Evolutionary conservation across 37 sponge, comb jelly and placozoan genomes (phyloP).

Genomic region (Cliona cf. orientalis): DNA sequence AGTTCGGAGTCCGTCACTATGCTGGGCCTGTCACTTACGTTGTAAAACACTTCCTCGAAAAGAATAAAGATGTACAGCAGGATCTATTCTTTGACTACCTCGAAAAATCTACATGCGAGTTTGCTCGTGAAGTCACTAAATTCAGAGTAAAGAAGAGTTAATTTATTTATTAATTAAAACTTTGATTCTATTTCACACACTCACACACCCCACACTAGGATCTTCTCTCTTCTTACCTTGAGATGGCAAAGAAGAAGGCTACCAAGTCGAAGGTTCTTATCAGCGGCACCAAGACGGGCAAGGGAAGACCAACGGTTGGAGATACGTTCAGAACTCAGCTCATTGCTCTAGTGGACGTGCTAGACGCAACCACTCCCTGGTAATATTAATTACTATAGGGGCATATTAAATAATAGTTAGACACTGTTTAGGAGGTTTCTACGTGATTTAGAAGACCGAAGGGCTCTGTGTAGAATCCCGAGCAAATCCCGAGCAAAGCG

Average conservation of each 20-base stretch:
- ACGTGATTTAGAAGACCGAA: no score
- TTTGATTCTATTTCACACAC: not conserved
- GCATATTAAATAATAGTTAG: no score
- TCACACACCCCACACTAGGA: slow-evolving; percentile 40
- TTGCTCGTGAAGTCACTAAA: slow-evolving; percentile 71
- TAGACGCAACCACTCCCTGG: slow-evolving; percentile 93
- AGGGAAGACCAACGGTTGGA: slow-evolving; percentile 90
- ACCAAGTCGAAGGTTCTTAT: slow-evolving; percentile 64
- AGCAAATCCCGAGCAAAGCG: no score
- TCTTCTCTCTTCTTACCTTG: slow-evolving; percentile 75
- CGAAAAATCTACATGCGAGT: slow-evolving; percentile 65
- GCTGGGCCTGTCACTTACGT: slow-evolving; percentile 90
- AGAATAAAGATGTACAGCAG: slow-evolving; percentile 97
- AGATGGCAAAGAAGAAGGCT: slow-evolving; percentile 60
- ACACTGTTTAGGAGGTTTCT: no score
- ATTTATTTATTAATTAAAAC: no score
- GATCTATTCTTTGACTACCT: slow-evolving; percentile 90
- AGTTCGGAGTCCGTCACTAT: slow-evolving; percentile 91
- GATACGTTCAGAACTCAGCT: slow-evolving; percentile 95
- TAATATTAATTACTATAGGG: not conserved
- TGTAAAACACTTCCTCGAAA: slow-evolving; percentile 82
- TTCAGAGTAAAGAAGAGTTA: slow-evolving; percentile 65
- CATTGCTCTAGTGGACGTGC: slow-evolving; percentile 82
- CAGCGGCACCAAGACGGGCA: slow-evolving; percentile 75
- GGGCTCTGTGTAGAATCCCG: no score